Evolutionary conservation across 2,888 invertebrate species (phyloP).

Genomic region (Priocnemis perturbator): DNA sequence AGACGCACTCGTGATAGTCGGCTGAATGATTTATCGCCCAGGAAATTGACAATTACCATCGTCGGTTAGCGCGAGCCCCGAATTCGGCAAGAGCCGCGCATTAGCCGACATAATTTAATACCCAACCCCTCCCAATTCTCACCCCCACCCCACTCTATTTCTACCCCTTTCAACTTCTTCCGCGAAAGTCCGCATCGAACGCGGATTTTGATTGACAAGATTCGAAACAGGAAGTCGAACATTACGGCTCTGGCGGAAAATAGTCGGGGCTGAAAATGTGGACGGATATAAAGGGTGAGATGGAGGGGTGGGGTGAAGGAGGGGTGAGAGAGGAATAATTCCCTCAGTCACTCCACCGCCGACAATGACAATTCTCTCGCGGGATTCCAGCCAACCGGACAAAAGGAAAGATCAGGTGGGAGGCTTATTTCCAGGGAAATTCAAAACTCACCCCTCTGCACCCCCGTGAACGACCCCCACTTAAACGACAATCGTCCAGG

Average conservation of each 20-base stretch:
- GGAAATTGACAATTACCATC: slow-evolving; percentile 48
- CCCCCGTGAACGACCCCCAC: background rate
- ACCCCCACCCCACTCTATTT: too few relatives aligned
- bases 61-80: slow-evolving; percentile 36
- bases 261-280: slow-evolving; percentile 21
- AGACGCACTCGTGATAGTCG: slow-evolving; percentile 21
- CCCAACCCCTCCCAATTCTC: too few relatives aligned
- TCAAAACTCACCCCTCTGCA: background rate
- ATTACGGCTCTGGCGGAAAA: slow-evolving; percentile 10
- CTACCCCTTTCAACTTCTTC: background rate
- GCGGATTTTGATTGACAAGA: slow-evolving; percentile 18
- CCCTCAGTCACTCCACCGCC: slow-evolving; percentile 26
- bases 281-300: too few relatives aligned
- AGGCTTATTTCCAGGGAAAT: slow-evolving; percentile 2
- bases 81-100: slow-evolving; percentile 44
- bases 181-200: slow-evolving; percentile 21
- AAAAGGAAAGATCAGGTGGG: slow-evolving; percentile 4
- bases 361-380: slow-evolving; percentile 30
- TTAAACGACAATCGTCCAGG: slow-evolving; percentile 3
- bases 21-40: slow-evolving; percentile 40
- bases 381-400: slow-evolving; percentile 13
- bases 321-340: slow-evolving; percentile 36
- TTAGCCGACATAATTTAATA: slow-evolving; percentile 47
- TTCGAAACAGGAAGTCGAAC: slow-evolving; percentile 7
- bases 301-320: too few relatives aligned